These are phyloP conservation scores for Trilocha varians DNA, from an alignment of 2,888 invertebrate genomes.

Conservation along the genomic window DNA sequence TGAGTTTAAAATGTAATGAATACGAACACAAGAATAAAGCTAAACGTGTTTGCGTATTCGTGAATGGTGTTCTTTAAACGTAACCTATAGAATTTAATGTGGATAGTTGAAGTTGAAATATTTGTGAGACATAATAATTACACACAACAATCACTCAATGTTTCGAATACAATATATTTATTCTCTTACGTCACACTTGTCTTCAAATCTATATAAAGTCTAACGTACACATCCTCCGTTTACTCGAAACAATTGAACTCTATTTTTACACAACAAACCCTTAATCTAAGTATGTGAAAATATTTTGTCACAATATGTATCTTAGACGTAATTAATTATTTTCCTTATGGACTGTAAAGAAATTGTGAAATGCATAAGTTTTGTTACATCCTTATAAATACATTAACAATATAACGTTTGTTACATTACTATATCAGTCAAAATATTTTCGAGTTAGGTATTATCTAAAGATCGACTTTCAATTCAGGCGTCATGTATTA, in stretches of 20 bases:
- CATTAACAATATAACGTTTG: slow-evolving; percentile 64
- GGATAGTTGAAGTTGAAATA: slow-evolving; percentile 55
- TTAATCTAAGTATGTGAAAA: slow-evolving; percentile 68
- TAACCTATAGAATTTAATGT: slow-evolving; percentile 48
- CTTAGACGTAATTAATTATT: slow-evolving; percentile 47
- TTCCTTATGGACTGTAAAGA: slow-evolving; percentile 67
- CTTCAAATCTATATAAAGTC: slow-evolving; percentile 60
- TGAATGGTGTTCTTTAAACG: slow-evolving; percentile 39
- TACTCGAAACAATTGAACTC: slow-evolving; percentile 62
- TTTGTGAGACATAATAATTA: slow-evolving; percentile 58
- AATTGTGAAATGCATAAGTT: slow-evolving; percentile 72
- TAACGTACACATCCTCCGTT: slow-evolving; percentile 65
- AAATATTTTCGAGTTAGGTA: slow-evolving; percentile 57
- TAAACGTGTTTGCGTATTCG: slow-evolving; percentile 51
- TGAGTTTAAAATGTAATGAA: background rate
- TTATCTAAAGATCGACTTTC: slow-evolving; percentile 39
- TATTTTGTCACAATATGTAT: slow-evolving; percentile 67
- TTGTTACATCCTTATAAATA: slow-evolving; percentile 68
- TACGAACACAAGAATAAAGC: slow-evolving; percentile 35
- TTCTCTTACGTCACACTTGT: slow-evolving; percentile 65
- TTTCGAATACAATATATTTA: slow-evolving; percentile 60
- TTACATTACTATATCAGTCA: slow-evolving; percentile 67
- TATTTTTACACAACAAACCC: slow-evolving; percentile 68
- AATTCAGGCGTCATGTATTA: slow-evolving; percentile 12
- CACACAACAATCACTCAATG: slow-evolving; percentile 67